Percentiles rank a stretch among this genome's conserved stretches.
phyloP scores from a whole-genome alignment of 2,888 invertebrate species.

The Cerastoderma edule region DNA sequence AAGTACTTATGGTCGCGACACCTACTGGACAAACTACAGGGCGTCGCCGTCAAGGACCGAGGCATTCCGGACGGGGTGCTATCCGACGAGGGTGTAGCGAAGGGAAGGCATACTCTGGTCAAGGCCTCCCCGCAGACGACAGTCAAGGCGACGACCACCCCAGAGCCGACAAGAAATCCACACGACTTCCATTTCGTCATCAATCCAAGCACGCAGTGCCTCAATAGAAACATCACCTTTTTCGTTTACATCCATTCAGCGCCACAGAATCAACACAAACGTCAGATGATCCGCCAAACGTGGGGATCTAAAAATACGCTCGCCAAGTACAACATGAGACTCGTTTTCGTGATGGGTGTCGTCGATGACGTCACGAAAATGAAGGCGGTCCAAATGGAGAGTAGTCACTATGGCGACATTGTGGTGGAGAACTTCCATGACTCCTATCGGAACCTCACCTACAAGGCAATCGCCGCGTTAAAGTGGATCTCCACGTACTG shows the following conservation, averaged over 20 bases:
- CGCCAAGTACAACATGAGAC: slow-evolving; percentile 65
- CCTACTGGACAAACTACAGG: slow-evolving; percentile 5
- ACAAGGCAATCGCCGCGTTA: slow-evolving; percentile 84
- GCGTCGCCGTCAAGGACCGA: background rate
- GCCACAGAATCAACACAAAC: slow-evolving; percentile 78
- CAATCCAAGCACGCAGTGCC: slow-evolving; percentile 70
- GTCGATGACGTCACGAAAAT: slow-evolving; percentile 67
- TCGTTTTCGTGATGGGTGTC: slow-evolving; percentile 81
- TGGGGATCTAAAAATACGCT: slow-evolving; percentile 79
- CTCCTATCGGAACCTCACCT: slow-evolving; percentile 84
- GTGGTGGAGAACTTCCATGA: slow-evolving; percentile 83
- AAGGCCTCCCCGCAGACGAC: background rate
- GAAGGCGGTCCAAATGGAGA: slow-evolving; percentile 75
- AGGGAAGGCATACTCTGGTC: background rate
- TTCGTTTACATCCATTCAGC: slow-evolving; percentile 82
- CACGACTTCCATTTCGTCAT: slow-evolving; percentile 72
- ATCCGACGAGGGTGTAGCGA: background rate
- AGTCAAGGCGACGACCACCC: background rate
- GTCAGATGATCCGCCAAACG: slow-evolving; percentile 79
- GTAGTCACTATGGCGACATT: slow-evolving; percentile 79
- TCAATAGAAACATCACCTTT: slow-evolving; percentile 65
- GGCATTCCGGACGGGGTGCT: background rate
- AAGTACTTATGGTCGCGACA: slow-evolving; percentile 4
- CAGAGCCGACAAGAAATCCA: slow-evolving; percentile 64
- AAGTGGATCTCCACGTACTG: slow-evolving; percentile 84